Evolutionary conservation across 2,113 vertebrate genomes (phyloP).

Genomic region (Vimba vimba): DNA sequence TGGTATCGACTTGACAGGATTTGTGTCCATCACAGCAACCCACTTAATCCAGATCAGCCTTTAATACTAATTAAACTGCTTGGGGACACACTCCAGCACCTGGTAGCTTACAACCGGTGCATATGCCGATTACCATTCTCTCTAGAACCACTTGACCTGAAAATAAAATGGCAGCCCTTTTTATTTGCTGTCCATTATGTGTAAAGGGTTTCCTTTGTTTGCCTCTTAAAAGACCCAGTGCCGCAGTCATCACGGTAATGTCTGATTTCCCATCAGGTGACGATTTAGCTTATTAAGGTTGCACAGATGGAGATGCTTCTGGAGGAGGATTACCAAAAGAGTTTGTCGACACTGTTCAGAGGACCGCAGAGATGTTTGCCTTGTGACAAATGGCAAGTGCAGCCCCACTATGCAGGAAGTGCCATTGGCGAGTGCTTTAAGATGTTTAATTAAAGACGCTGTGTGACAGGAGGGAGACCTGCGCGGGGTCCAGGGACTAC

Average conservation of each 20-base stretch:
- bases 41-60: constrained; percentile 62
- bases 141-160: constrained; percentile 55
- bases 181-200: background rate
- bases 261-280: constrained; percentile 45
- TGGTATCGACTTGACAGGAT: constrained; percentile 51
- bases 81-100: constrained; percentile 30
- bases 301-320: constrained; percentile 31
- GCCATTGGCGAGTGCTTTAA: constrained; percentile 65
- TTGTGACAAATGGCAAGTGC: constrained; percentile 40
- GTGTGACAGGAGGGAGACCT: constrained; percentile 69
- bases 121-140: constrained; percentile 51
- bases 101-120: constrained; percentile 43
- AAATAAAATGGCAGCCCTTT: constrained; percentile 48
- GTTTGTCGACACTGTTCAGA: constrained; percentile 11
- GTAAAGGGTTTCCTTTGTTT: constrained; percentile 11
- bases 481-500: constrained; percentile 60
- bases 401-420: constrained; percentile 50
- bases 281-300: constrained; percentile 54
- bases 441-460: constrained; percentile 80
- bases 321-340: constrained; percentile 38
- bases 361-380: constrained; percentile 30
- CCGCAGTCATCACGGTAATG: constrained; percentile 24
- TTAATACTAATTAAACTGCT: constrained; percentile 68
- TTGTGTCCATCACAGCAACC: constrained; percentile 53
- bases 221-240: constrained; percentile 37